Evolutionary conservation across 1,140 invertebrate species (phyloP), one percentile per base, ranked within the genome.

Genomic region (Hylyphantes graminicola): DNA sequence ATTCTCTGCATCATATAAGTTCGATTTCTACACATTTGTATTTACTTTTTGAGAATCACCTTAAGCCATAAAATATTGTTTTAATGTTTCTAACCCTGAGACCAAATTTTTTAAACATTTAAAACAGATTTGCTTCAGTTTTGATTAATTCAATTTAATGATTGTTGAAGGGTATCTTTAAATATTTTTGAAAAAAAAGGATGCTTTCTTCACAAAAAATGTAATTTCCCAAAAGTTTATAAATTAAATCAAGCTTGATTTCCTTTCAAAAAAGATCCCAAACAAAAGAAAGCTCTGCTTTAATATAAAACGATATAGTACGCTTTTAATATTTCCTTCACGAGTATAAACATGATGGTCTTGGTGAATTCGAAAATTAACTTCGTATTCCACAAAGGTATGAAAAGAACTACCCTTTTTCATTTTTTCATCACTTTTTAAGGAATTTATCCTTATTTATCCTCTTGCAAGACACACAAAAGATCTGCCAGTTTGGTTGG

Each of bases 351-450:
- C 35, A 35, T 35, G 35, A 35, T 35, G 35, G 35, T 35, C 61
- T 67, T 63, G 53, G n/a, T 53, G 21, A 21, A 48, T n/a, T n/a
- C 13, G 21, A 67, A 78, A 67, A 78, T 78, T 78, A 78, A 65
- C 76, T 78, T 78, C 63, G 57, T 78, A 78, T 78, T 78, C 61
- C 59, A 54, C 35, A 12, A 13, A 55, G 55, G 51, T 67, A 78
- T 55, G 76, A 78, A 67, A 53, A 54, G 48, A 70, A 70, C 54
- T 11, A 19, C 21, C 19, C 68, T 15, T 53, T 78, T 35, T 8
- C 48, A 67, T 78, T 35, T 65, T 51, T 51, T 65, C n/a, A n/a
- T 78, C 76, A 65, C 63, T 63, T 78, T 50, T 78, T 54, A 78
- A 48, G 54, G 76, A 78, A 65, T 78, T 78, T 78, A 67, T 50